Evolutionary conservation across 2,888 invertebrate species (phyloP).

Genomic region (Embidobia sp.): DNA sequence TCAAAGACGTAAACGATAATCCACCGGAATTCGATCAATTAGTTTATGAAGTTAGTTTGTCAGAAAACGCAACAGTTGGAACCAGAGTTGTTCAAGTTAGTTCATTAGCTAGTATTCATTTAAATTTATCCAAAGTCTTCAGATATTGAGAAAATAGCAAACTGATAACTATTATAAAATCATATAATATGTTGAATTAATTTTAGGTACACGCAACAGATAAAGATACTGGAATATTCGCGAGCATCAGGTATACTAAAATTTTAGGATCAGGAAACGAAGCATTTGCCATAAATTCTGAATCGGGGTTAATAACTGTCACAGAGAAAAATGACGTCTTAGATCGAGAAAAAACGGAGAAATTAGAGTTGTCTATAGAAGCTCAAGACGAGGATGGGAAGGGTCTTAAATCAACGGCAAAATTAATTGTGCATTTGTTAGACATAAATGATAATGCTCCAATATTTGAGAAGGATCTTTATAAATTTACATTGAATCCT

Average conservation of each 20-base stretch:
- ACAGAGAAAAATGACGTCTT: slow-evolving; percentile 87
- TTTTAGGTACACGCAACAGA: slow-evolving; percentile 90
- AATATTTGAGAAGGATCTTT: slow-evolving; percentile 89
- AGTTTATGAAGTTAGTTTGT: slow-evolving; percentile 88
- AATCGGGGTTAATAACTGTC: slow-evolving; percentile 91
- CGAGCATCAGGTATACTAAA: slow-evolving; percentile 89
- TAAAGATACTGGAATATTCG: slow-evolving; percentile 89
- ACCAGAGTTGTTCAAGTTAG: slow-evolving; percentile 85
- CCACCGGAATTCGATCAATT: slow-evolving; percentile 89
- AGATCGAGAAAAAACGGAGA: slow-evolving; percentile 91
- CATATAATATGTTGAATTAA: neutral
- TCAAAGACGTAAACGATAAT: slow-evolving; percentile 95
- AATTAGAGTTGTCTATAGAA: slow-evolving; percentile 90
- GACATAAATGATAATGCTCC: slow-evolving; percentile 94
- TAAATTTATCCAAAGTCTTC: too few relatives aligned
- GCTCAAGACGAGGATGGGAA: slow-evolving; percentile 93
- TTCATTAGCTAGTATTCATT: too few relatives aligned
- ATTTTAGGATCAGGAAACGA: slow-evolving; percentile 90
- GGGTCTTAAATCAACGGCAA: slow-evolving; percentile 89
- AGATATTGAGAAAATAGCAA: too few relatives aligned
- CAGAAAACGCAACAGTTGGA: slow-evolving; percentile 91
- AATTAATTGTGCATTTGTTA: slow-evolving; percentile 88
- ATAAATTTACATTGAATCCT: slow-evolving; percentile 90
- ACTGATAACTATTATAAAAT: too few relatives aligned
- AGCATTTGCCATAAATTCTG: slow-evolving; percentile 89